A percentile compares a stretch with the other conserved stretches of the same genome.
Conservation (phyloP, 2,888 invertebrate species). For the Oscheius sp. region DNA sequence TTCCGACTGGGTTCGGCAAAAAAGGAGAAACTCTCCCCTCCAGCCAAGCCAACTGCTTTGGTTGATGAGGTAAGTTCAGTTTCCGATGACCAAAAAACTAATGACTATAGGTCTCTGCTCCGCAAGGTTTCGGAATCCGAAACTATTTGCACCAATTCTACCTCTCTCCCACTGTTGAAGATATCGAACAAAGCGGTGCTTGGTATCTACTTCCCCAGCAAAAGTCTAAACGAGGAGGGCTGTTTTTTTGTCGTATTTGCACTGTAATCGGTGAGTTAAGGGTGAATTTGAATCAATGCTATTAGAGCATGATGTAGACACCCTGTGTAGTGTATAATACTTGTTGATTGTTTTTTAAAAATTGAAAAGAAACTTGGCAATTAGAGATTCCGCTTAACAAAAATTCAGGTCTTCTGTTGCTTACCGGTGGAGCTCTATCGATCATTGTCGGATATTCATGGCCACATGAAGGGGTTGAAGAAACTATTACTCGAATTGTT, state of each 20-base stretch:
- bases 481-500: slow-evolving; percentile 47
- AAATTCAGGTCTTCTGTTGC: slow-evolving; percentile 53
- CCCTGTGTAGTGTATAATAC: neutral
- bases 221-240: slow-evolving; percentile 61
- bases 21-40: slow-evolving; percentile 59
- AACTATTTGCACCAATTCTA: slow-evolving; percentile 69
- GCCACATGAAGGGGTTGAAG: slow-evolving; percentile 56
- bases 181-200: slow-evolving; percentile 56
- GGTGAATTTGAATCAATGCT: neutral
- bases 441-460: slow-evolving; percentile 69
- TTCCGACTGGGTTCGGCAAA: slow-evolving; percentile 57
- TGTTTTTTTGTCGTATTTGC: slow-evolving; percentile 62
- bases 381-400: neutral
- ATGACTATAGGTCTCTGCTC: slow-evolving; percentile 46
- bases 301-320: neutral
- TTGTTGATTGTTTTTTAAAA: neutral
- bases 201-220: slow-evolving; percentile 69
- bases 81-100: neutral
- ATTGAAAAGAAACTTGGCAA: neutral
- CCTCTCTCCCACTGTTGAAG: slow-evolving; percentile 63
- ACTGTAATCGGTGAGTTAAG: slow-evolving; percentile 55
- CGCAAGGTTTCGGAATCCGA: slow-evolving; percentile 64
- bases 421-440: slow-evolving; percentile 62
- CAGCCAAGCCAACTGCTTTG: slow-evolving; percentile 58
- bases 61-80: slow-evolving; percentile 50